These are phyloP conservation scores for Oedothorax gibbosus DNA, from an alignment of 1,140 invertebrate genomes.

Conservation along the genomic window DNA sequence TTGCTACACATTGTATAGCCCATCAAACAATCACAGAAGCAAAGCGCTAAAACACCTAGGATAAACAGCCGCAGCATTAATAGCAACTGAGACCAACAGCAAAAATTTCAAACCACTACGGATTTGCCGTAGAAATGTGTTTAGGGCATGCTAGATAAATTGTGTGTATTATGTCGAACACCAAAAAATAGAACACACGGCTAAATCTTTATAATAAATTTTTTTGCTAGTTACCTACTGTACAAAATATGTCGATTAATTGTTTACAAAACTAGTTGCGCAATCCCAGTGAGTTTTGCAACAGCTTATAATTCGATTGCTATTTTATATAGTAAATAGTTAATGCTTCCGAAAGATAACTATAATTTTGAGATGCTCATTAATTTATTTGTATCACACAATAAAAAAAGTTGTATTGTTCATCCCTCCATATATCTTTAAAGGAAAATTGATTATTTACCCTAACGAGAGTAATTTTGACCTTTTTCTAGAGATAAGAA, in stretches of 20 bases:
- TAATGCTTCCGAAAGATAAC: conserved; percentile 22
- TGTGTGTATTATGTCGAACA: conserved; percentile 26
- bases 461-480: too few species aligned
- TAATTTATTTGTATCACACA: conserved; percentile 25
- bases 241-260: conserved; percentile 58
- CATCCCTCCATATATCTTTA: not conserved
- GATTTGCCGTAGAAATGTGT: conserved; percentile 28
- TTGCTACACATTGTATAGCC: conserved; percentile 58
- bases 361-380: conserved; percentile 21
- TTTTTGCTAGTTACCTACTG: conserved; percentile 52
- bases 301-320: conserved; percentile 50
- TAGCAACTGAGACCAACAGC: conserved; percentile 57
- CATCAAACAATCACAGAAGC: conserved; percentile 61
- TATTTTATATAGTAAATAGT: conserved; percentile 38
- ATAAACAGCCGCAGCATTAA: conserved; percentile 50
- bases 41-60: conserved; percentile 53
- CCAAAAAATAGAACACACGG: conserved; percentile 50
- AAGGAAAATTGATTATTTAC: not conserved
- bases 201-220: conserved; percentile 48
- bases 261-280: conserved; percentile 58
- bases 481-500: too few species aligned
- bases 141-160: conserved; percentile 26
- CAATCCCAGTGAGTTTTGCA: conserved; percentile 42
- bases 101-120: conserved; percentile 29
- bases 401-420: conserved; percentile 27